Base-by-base conservation (phyloP, 2,888 invertebrate genomes). In the Xestoiulus laeticollis region DNA sequence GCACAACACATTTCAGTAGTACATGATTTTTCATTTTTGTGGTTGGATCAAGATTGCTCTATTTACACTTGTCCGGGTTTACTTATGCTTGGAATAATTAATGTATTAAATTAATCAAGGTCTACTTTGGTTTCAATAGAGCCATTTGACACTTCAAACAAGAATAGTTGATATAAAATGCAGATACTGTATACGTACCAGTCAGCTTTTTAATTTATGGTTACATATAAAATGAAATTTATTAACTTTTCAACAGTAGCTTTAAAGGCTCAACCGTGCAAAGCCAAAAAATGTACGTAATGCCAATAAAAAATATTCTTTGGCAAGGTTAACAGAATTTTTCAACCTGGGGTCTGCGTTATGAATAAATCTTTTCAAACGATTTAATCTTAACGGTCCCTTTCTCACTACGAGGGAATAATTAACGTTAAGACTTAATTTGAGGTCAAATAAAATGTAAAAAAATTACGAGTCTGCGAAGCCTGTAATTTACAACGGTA, bases 191-290 rank as follows among this genome's bases (percentile, higher is more conserved):
- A 19, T 48, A 16, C 10, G 8, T 14, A 38, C 38, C 38, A 38
- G 38, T 38, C 3, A 19, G 3, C 14, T 48, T 48, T 48, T 16
- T 14, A 48, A 48, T 48, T 48, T 48, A 59, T 59, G 19, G 22
- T n/a, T 16, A 5, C 53, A 6, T 5, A n/a, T 59, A 59, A 43
- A 48, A 16, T 14, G 19, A 59, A n/a, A 59, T 59, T 59, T 59
- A 59, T 59, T 38, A 38, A 68, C 68, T 68, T 59, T 68, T 68
- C 26, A 68, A 68, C 68, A 68, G 68, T 68, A 68, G 68, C 26
- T 68, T 68, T 22, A 0, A n/a, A 8, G 22, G 68, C 26, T 68
- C 10, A 10, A 26, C 68, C 68, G 38, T n/a, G 53, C 1, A 19
- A n/a, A 59, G n/a, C 19, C 53, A 59, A 6, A n/a, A 59, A 38